Evolutionary conservation across 2,797 vertebrate genomes (phyloP), one percentile per base, ranked within the genome.

Genomic region (Tachyglossus aculeatus): DNA sequence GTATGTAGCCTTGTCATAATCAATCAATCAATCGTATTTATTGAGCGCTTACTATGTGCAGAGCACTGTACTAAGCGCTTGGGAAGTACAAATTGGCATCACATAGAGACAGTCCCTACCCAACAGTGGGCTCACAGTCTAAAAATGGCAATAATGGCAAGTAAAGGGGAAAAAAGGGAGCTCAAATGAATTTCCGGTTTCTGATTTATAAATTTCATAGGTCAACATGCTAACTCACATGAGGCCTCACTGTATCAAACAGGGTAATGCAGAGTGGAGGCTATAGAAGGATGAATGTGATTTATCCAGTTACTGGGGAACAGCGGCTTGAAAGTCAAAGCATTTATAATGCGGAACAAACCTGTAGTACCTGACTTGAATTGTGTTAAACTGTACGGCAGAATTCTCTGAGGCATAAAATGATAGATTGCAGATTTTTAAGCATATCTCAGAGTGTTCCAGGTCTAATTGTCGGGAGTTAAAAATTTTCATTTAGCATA

Each of bases 251-350:
- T 50, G 9, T 80, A 38, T 75, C 53, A 43, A 64, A 21, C 0
- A 0, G 40, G 38, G 54, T 24, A 77, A 74, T 60, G 55, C 68
- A 50, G 63, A 78, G 31, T 56, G 64, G 68, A 77, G 83, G 56
- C 84, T 68, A 70, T n/a, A 57, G 50, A 37, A 69, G 43, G 69
- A 54, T 50, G 36, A 72, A 66, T 41, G 31, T 38, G 71, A 80
- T 82, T 85, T 81, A 40, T 85, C 47, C 32, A 53, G 52, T 67
- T 78, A 59, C 66, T 60, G 69, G 81, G 67, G 82, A 78, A 66
- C 53, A 58, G 48, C 51, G 80, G 62, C 64, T 77, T 52, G 7
- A 47, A 47, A 76, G 47, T 71, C 66, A 64, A 45, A 79, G 56
- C 15, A 52, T 75, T 82, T 68, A 59, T 67, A 67, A 67, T 40